Evolutionary conservation across 2,888 invertebrate genomes (phyloP).

Genomic region (Lasioglossum vierecki): DNA sequence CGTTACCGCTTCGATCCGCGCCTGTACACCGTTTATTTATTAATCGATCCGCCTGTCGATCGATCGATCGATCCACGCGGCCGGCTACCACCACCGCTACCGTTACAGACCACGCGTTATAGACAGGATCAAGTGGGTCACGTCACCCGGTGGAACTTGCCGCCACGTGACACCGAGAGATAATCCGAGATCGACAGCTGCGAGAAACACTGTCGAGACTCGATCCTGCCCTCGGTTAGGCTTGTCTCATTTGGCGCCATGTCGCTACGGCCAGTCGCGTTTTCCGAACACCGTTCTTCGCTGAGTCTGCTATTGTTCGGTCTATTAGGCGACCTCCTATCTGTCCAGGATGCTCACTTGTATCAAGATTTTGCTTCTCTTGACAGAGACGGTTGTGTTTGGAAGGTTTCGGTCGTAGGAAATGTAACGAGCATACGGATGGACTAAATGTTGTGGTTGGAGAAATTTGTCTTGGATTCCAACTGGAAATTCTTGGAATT

Average conservation of each 20-base stretch:
- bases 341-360: no score
- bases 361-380: no score
- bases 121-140: conserved; percentile 71
- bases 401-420: no score
- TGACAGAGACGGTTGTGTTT: no score
- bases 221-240: neutral
- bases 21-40: conserved; percentile 61
- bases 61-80: conserved; percentile 61
- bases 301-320: no score
- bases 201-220: neutral
- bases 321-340: no score
- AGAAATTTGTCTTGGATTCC: no score
- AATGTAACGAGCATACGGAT: no score
- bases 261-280: neutral
- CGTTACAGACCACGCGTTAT: conserved; percentile 57
- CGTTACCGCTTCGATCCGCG: conserved; percentile 41
- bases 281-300: neutral
- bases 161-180: conserved; percentile 56
- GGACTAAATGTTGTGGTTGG: no score
- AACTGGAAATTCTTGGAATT: no score
- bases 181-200: conserved; percentile 49
- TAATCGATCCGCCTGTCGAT: conserved; percentile 63
- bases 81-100: conserved; percentile 52
- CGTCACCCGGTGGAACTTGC: conserved; percentile 53
- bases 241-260: conserved; percentile 1